Base-by-base conservation (phyloP, 2,113 vertebrate genomes). In the Bubo bubo region DNA sequence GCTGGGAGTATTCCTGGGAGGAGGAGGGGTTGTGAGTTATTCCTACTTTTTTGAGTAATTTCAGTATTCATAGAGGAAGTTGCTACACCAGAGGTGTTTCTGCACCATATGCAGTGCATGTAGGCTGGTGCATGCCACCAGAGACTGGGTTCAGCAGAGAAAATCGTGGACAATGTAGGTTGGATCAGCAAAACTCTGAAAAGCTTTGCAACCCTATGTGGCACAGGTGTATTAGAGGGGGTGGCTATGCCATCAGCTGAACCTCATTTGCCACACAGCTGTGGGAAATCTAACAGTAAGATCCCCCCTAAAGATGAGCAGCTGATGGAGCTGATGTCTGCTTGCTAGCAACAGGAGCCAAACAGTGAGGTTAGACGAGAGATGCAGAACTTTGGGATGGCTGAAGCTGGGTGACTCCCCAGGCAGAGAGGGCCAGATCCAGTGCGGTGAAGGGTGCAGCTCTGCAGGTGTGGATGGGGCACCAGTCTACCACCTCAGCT, bases 361-460 rank as follows among this genome's bases (percentile, higher is more conserved):
- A 32, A 35, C 1, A 1, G 49, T 0, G 0, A 50, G 62, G 24
- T 39, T 28, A n/a, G 50, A 27, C 0, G 5, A 63, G 49, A 81
- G 50, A 27, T 53, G 56, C 34, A 60, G 27, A 32, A n/a, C 67
- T 80, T 60, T 39, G 75, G 37, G 34, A 12, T 60, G 37, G 20
- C 53, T 55, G 76, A 62, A 80, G n/a, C 26, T 87, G 45, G 37
- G 8, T 63, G 62, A 28, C 14, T 50, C 26, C 41, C 16, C 12
- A 32, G 17, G 52, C 35, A 43, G 47, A 19, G 55, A 45, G 39
- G 56, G 18, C 5, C 45, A 41, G 35, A 80, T 45, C 62, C n/a
- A 60, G 39, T 1, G 0, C 0, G 3, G 76, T 0, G 1, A 64
- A 66, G 14, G 50, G 5, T 49, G 39, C 24, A 59, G 28, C 22